Conservation (phyloP, 2,888 invertebrate genomes). For the Uropetala carovei region DNA sequence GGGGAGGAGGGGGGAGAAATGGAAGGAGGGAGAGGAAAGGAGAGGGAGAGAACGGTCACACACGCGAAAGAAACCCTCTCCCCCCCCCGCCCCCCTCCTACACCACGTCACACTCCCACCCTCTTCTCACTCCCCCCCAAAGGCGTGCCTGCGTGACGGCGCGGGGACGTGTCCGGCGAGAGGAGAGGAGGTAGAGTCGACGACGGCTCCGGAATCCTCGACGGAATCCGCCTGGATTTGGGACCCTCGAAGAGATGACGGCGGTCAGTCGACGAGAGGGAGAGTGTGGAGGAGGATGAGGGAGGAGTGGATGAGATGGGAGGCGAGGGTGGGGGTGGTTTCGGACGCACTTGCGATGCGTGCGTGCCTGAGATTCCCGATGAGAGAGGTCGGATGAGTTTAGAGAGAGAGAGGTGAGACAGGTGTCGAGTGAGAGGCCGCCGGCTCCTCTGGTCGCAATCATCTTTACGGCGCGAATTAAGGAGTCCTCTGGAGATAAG, state of each 20-base stretch:
- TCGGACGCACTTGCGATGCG: slow-evolving; percentile 45
- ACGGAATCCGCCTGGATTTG: slow-evolving; percentile 56
- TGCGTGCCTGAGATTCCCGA: slow-evolving; percentile 61
- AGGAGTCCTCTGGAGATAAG: background rate
- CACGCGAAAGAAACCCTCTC: background rate
- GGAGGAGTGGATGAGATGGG: background rate
- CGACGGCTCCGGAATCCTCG: slow-evolving; percentile 34
- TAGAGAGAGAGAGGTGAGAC: no score
- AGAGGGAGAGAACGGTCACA: background rate
- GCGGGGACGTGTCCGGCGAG: background rate
- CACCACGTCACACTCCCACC: no score
- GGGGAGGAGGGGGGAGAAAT: background rate
- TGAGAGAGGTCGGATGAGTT: slow-evolving; percentile 45
- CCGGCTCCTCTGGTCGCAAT: background rate
- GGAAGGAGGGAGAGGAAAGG: background rate
- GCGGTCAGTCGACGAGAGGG: slow-evolving; percentile 31
- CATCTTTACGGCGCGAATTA: background rate
- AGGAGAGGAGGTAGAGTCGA: background rate
- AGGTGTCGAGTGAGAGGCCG: background rate
- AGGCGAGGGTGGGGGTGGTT: background rate
- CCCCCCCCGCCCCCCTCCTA: background rate
- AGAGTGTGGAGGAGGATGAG: background rate
- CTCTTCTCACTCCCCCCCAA: background rate
- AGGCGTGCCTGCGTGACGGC: background rate
- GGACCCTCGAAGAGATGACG: slow-evolving; percentile 43